Evolutionary conservation across 2,888 invertebrate genomes (phyloP).

Genomic region (Meteorus colon): DNA sequence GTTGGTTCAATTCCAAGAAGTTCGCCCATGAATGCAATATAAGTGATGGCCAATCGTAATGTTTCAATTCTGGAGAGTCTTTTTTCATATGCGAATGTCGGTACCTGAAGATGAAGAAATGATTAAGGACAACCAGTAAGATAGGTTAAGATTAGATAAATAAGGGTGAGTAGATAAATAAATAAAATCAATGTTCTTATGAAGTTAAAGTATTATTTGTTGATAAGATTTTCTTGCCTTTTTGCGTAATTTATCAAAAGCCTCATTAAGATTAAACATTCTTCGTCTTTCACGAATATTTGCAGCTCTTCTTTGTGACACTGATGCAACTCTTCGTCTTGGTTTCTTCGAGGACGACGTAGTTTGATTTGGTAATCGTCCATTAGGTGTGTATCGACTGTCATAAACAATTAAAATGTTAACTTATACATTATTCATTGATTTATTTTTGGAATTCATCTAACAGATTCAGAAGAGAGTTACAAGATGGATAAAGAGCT

Average conservation of each 20-base stretch:
- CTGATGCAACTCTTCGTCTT: slow-evolving; percentile 89
- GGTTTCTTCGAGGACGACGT: slow-evolving; percentile 81
- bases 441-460: neutral
- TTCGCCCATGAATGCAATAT: slow-evolving; percentile 97
- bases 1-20: slow-evolving; percentile 76
- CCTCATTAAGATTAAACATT: slow-evolving; percentile 97
- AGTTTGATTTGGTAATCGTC: slow-evolving; percentile 66
- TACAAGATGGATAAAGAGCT: too few relatives aligned
- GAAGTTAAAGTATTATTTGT: neutral
- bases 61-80: slow-evolving; percentile 96
- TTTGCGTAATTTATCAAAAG: slow-evolving; percentile 92
- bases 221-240: slow-evolving; percentile 76
- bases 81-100: slow-evolving; percentile 98
- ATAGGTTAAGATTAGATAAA: neutral
- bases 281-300: slow-evolving; percentile 94
- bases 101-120: slow-evolving; percentile 77
- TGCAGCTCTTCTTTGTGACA: slow-evolving; percentile 92
- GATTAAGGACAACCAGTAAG: neutral
- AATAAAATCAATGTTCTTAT: neutral
- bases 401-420: slow-evolving; percentile 19
- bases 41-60: slow-evolving; percentile 93
- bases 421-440: neutral
- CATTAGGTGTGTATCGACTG: slow-evolving; percentile 69
- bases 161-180: neutral
- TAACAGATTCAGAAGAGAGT: neutral